Percentiles rank a stretch among this genome's conserved stretches.
Conservation (phyloP, 2,888 invertebrate species). For the Balanococcus diminutus region DNA sequence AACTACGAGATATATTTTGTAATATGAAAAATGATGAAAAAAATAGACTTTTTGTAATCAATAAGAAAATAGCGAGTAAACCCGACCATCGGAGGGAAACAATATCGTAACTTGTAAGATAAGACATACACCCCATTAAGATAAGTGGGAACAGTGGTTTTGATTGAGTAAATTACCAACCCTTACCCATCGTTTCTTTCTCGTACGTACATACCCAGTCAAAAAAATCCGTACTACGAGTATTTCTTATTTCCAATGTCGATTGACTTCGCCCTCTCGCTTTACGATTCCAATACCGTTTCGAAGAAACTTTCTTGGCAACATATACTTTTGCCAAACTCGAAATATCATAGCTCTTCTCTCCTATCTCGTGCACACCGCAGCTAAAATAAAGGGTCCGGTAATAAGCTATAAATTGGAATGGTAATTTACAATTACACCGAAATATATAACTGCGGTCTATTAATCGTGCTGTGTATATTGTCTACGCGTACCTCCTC, state of each 20-base stretch:
- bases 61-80: not conserved
- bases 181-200: not conserved
- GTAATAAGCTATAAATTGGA: conserved; percentile 54
- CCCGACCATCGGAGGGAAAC: not conserved
- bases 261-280: conserved; percentile 16
- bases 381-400: conserved; percentile 44
- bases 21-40: not conserved
- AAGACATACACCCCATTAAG: conserved; percentile 51
- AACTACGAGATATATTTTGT: not conserved
- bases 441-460: conserved; percentile 44
- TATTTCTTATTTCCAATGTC: conserved; percentile 47
- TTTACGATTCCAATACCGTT: conserved; percentile 3
- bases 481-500: not conserved
- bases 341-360: not conserved
- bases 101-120: not conserved
- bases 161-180: conserved; percentile 54
- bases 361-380: not conserved
- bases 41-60: not conserved
- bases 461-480: not conserved
- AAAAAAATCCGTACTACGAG: conserved; percentile 12
- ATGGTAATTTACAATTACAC: conserved; percentile 53
- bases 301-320: conserved; percentile 42
- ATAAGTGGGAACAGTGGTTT: conserved; percentile 54
- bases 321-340: not conserved
- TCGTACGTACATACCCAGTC: not conserved